Percentiles rank a stretch among this genome's conserved stretches.
Evolutionary conservation across 2,113 vertebrate genomes (phyloP).

Genomic region (Nyctereutes procyonoides): DNA sequence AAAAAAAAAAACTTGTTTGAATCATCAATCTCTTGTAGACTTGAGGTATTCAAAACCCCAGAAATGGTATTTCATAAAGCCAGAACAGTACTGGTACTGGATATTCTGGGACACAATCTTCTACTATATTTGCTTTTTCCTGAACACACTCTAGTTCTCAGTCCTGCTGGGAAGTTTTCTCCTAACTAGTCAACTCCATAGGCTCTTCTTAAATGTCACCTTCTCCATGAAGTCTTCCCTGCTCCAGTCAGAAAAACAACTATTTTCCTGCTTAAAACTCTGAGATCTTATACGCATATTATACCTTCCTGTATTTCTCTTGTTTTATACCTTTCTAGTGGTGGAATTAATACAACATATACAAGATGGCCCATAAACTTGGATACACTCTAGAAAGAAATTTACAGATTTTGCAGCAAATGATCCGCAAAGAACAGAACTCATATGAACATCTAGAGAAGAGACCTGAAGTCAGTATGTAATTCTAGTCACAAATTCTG

Average conservation of each 20-base stretch:
- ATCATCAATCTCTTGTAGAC: neutral
- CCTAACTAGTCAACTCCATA: neutral
- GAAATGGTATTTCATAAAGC: neutral
- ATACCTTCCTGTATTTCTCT: neutral
- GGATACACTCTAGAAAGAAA: neutral
- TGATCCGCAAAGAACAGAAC: neutral
- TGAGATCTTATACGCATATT: neutral
- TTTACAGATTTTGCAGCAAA: neutral
- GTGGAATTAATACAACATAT: slow-evolving; percentile 1
- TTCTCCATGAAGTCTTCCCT: neutral
- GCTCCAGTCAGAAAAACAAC: neutral
- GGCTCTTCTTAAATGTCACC: slow-evolving; percentile 32
- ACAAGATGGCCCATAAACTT: neutral
- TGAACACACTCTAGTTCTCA: neutral
- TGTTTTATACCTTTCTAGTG: neutral
- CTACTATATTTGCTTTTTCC: neutral
- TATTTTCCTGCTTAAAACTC: neutral
- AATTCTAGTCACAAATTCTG: slow-evolving; percentile 23
- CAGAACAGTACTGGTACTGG: neutral
- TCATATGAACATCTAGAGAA: neutral
- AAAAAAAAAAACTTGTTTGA: neutral
- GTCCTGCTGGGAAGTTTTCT: neutral
- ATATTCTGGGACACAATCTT: neutral
- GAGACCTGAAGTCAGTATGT: neutral
- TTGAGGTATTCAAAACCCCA: neutral